phyloP scores from a whole-genome alignment of 2,888 invertebrate species.

The Amphipyra berbera region DNA sequence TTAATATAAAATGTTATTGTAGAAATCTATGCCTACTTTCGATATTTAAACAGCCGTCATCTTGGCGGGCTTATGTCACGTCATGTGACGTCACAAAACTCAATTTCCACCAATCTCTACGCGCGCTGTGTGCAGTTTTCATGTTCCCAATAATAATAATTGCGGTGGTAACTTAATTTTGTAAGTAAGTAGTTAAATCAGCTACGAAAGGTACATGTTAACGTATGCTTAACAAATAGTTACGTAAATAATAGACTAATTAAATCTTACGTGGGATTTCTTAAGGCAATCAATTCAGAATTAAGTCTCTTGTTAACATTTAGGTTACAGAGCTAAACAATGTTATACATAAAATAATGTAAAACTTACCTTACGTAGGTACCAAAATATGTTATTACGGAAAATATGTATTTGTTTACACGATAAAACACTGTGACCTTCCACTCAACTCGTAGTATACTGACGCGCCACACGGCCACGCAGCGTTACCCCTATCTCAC shows the following conservation, averaged over 20 bases:
- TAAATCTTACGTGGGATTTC: neutral
- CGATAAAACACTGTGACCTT: constrained; percentile 65
- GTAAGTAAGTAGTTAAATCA: neutral
- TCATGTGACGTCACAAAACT: too few species aligned
- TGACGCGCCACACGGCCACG: constrained; percentile 68
- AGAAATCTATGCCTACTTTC: too few species aligned
- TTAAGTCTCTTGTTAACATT: neutral
- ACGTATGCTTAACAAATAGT: neutral
- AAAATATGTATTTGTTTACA: constrained; percentile 51
- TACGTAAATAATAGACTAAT: neutral
- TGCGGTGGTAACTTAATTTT: too few species aligned
- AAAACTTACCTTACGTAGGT: constrained; percentile 42
- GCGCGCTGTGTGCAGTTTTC: too few species aligned
- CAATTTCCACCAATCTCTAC: too few species aligned
- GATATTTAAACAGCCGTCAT: too few species aligned
- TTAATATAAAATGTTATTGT: too few species aligned
- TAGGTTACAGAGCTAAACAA: neutral
- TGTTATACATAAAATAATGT: constrained; percentile 1
- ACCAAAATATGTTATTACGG: constrained; percentile 35
- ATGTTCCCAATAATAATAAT: too few species aligned
- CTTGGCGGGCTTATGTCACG: too few species aligned
- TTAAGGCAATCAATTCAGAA: neutral
- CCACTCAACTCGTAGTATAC: constrained; percentile 66
- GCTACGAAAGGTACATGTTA: neutral
- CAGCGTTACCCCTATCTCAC: constrained; percentile 47